Evolutionary conservation across 1,140 invertebrate genomes (phyloP), one percentile per base, ranked within the genome.

Genomic region (Triops longicaudatus): DNA sequence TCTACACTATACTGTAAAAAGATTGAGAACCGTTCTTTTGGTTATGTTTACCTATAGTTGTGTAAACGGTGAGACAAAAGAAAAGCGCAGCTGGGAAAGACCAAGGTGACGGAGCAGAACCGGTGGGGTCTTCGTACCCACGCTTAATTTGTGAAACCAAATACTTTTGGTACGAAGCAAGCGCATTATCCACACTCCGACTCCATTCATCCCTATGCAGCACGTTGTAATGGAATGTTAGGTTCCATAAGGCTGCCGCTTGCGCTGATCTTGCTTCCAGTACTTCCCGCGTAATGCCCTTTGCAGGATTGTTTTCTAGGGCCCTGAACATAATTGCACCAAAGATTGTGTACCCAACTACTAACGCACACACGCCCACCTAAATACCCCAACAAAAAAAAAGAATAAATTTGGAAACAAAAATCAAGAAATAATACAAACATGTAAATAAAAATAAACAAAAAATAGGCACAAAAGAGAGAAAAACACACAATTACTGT

Each of bases 51-150:
- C 94, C 95, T 79, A 97, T 98, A 1, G 95, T 98, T 0, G 95
- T 98, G 81, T 97, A 97, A 78, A 97, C 94, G 10, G 96, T 98
- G 28, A 98, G 88, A 0, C 94, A 97, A 84, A 97, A 98, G 0
- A 98, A 88, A 82, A 97, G 96, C 26, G 93, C 90, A 1, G 93
- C 91, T 12, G 93, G 91, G 81, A 96, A 93, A 78, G 89, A 91
- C 94, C 93, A 96, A 79, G 91, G 88, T 72, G 87, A 86, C 75
- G 84, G 50, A 6, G 26, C 27, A 31, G 76, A 73, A 75, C 37
- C 43, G n/a, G 72, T 74, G 3, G 83, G 86, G 14, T 92, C 93
- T 79, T 94, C 92, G 85, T 92, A 95, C 5, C 94, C 95, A 72
- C 88, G 82, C 41, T 78, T 77, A 27, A 78, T 83, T 84, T 26